Evolutionary conservation across 2,797 vertebrate species (phyloP), one percentile per base, ranked within the genome.

Genomic region (Amblyraja radiata): DNA sequence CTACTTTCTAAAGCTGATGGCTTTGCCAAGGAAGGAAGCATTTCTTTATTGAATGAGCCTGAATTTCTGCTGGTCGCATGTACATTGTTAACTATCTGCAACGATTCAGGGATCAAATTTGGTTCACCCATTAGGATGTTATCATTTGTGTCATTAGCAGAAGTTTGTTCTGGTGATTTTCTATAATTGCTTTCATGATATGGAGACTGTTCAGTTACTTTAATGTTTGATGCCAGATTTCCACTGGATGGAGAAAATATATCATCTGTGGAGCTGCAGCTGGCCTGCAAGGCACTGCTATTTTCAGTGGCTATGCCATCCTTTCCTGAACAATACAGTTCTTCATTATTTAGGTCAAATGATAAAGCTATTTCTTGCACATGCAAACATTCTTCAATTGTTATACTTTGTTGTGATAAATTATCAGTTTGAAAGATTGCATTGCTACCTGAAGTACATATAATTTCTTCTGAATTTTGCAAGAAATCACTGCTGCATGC

Each of bases 341-440:
- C 36, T 73, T 36, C 10, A 11, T 92, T 28, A 36, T 54, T 92
- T 58, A 92, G 23, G 39, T 76, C 90, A 92, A 71, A 92, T 76
- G 90, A 54, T 74, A 92, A 92, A 74, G 71, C 39, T 74, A 74
- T 71, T 92, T 92, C 90, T 73, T 54, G 90, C 68, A 76, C 90
- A 92, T 46, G 23, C n/a, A 71, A 28, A 25, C 71, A 54, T 39
- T 92, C 90, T 74, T 2, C 90, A 92, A 71, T 54, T 92, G 54
- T 46, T 25, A 23, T 54, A 92, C 39, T 11, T 39, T 92, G 88
- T 23, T 74, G 39, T 92, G 68, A 76, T 74, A 46, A 36, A 9
- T 54, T 92, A 8, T 90, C 21, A 28, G 36, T 54, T 92, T 92
- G 90, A 63, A 76, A 39, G 39, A 54, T 39, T 10, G 71, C 11